These are phyloP conservation scores for Cephus runcator DNA, from an alignment of 2,888 invertebrate species.

Conservation along the genomic window DNA sequence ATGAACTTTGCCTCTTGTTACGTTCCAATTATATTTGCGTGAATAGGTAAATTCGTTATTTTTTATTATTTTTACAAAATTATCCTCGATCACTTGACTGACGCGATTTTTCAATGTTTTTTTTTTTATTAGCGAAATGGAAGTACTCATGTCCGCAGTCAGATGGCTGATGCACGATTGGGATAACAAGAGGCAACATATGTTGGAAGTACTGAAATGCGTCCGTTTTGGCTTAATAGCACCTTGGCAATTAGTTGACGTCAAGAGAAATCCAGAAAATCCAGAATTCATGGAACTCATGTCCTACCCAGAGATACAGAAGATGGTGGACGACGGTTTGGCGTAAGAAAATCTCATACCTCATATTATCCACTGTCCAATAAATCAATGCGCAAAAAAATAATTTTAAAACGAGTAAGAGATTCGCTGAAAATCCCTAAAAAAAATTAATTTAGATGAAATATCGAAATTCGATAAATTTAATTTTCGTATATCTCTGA, in stretches of 20 bases:
- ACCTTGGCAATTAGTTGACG: slow-evolving; percentile 83
- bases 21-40: slow-evolving; percentile 80
- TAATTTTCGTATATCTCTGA: neutral
- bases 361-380: neutral
- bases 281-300: slow-evolving; percentile 78
- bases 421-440: neutral
- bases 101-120: slow-evolving; percentile 18
- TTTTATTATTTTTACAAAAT: neutral
- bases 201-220: slow-evolving; percentile 75
- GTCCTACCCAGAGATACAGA: slow-evolving; percentile 75
- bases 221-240: slow-evolving; percentile 83
- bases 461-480: neutral
- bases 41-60: slow-evolving; percentile 71
- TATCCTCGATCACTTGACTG: neutral
- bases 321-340: slow-evolving; percentile 83
- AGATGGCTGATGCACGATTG: slow-evolving; percentile 82
- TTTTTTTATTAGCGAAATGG: slow-evolving; percentile 71
- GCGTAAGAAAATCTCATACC: slow-evolving; percentile 69
- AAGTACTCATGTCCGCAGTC: slow-evolving; percentile 83
- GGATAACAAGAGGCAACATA: slow-evolving; percentile 70
- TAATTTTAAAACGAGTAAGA: neutral
- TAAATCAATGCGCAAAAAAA: neutral
- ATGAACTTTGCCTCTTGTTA: slow-evolving; percentile 76
- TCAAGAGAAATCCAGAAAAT: slow-evolving; percentile 79
- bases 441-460: neutral